Evolutionary conservation across 2,113 vertebrate species (phyloP).

Genomic region (Erythrocercus mccallii): DNA sequence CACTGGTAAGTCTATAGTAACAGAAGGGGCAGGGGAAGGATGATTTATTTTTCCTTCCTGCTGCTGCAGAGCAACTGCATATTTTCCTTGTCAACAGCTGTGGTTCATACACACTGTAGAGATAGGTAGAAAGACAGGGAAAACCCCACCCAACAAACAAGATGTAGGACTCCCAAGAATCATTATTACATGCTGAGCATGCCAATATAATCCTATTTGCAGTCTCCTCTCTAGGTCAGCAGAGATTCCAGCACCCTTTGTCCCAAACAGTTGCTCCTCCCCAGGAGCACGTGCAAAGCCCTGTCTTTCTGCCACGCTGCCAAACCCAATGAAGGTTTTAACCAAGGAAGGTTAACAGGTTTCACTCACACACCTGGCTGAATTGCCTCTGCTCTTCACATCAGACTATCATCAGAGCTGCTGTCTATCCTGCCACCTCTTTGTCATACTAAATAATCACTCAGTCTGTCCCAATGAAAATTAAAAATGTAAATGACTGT

Average conservation of each 20-base stretch:
- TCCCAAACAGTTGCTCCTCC: slow-evolving; percentile 15
- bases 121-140: neutral
- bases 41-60: slow-evolving; percentile 47
- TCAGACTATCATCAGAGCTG: neutral
- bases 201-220: slow-evolving; percentile 4
- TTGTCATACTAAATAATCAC: neutral
- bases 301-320: neutral
- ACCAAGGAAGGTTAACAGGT: neutral
- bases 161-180: slow-evolving; percentile 34
- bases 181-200: slow-evolving; percentile 39
- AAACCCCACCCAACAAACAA: slow-evolving; percentile 13
- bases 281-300: neutral
- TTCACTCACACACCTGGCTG: neutral
- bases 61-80: slow-evolving; percentile 43
- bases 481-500: neutral
- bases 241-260: slow-evolving; percentile 23
- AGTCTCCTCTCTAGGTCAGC: slow-evolving; percentile 25
- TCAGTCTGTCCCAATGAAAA: neutral
- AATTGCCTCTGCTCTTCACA: neutral
- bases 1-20: slow-evolving; percentile 20
- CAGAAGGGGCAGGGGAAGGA: neutral
- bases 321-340: neutral
- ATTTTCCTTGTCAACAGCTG: slow-evolving; percentile 63
- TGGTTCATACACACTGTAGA: neutral
- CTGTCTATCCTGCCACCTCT: neutral